phyloP scores from a whole-genome alignment of 2,888 invertebrate genomes.

The Rhopalosiphum nymphaeae region DNA sequence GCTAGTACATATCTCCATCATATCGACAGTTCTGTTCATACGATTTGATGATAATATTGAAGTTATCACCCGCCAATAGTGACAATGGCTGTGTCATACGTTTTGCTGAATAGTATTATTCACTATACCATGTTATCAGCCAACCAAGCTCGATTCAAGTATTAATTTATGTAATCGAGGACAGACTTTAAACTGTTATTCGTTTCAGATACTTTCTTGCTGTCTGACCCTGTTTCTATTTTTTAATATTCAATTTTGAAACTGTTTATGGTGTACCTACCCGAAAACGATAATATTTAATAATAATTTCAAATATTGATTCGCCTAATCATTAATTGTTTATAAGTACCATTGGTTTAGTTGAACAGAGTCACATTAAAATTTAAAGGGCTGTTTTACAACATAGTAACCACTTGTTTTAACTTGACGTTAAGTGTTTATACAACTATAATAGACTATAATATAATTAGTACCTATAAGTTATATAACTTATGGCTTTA shows the following conservation, averaged over 20 bases:
- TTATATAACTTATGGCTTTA: too few relatives aligned
- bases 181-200: neutral
- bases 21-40: neutral
- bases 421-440: neutral
- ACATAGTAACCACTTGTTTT: neutral
- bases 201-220: neutral
- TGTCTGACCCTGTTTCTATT: neutral
- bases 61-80: neutral
- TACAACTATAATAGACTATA: neutral
- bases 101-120: neutral
- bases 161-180: too few relatives aligned
- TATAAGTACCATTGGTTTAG: neutral
- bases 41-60: neutral
- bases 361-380: neutral
- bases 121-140: too few relatives aligned
- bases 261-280: neutral
- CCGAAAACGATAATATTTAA: neutral
- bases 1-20: too few relatives aligned
- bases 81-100: neutral
- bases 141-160: too few relatives aligned
- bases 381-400: neutral
- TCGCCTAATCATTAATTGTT: neutral
- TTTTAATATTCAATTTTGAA: neutral
- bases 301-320: constrained; percentile 1
- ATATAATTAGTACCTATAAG: neutral